A percentile compares a stretch with the other conserved stretches of the same genome.
phyloP scores from a whole-genome alignment of 2,888 invertebrate species.

The Tolmerus cingulatus region DNA sequence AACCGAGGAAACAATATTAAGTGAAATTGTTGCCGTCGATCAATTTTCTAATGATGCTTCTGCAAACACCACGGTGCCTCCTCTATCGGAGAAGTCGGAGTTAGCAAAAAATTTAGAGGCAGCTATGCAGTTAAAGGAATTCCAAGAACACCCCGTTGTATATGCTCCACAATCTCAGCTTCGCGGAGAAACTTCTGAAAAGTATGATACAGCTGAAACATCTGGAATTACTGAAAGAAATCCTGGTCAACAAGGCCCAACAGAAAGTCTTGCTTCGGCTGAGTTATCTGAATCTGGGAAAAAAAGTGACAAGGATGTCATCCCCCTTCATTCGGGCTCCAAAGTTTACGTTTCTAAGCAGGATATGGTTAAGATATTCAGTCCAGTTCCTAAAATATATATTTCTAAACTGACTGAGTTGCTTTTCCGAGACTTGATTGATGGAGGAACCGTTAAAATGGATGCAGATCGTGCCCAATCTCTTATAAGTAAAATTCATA shows the following conservation, averaged over 20 bases:
- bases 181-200: neutral
- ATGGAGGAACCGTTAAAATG: neutral
- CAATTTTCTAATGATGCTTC: neutral
- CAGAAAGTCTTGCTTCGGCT: neutral
- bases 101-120: neutral
- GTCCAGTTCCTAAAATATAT: conserved; percentile 48
- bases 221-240: neutral
- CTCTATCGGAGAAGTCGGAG: neutral
- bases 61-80: neutral
- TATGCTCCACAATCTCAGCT: neutral
- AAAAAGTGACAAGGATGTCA: conserved; percentile 3
- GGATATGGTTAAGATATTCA: conserved; percentile 48
- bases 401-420: conserved; percentile 46
- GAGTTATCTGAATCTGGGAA: neutral
- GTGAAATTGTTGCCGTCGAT: neutral
- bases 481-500: conserved; percentile 44
- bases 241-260: neutral
- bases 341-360: conserved; percentile 45
- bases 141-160: neutral
- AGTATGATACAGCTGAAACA: neutral
- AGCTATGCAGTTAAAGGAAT: neutral
- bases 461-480: conserved; percentile 42
- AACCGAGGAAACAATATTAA: neutral
- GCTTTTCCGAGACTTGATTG: conserved; percentile 42
- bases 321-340: conserved; percentile 48